Conservation (phyloP, 2,797 vertebrate genomes). For the Neosalanx taihuensis region DNA sequence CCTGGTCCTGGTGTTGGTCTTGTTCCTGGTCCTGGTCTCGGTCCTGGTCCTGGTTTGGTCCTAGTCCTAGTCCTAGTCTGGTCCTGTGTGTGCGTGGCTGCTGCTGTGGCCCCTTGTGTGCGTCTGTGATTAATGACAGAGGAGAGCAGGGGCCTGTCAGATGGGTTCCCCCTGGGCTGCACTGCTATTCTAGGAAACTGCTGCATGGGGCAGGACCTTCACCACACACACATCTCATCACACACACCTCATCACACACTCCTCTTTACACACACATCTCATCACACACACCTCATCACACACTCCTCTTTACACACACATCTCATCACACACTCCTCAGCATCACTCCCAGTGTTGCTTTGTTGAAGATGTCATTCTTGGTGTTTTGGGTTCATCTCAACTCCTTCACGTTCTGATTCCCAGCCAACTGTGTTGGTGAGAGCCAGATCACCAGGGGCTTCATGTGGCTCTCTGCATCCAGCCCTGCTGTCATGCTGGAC, state of each 20-base stretch:
- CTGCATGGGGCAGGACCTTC: background rate
- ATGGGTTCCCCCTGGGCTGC: conserved; percentile 48
- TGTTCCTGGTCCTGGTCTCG: background rate
- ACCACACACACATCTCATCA: background rate
- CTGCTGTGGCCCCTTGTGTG: conserved; percentile 44
- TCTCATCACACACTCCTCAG: background rate
- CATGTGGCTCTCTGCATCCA: too few relatives aligned
- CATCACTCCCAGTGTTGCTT: too few relatives aligned
- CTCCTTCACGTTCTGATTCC: too few relatives aligned
- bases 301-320: too few relatives aligned
- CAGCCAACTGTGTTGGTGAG: too few relatives aligned
- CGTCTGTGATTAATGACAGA: conserved; percentile 71
- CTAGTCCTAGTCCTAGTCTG: too few relatives aligned
- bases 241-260: too few relatives aligned
- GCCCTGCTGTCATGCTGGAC: too few relatives aligned
- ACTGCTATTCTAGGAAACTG: conserved; percentile 66
- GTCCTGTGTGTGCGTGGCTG: background rate
- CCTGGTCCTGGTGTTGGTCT: background rate
- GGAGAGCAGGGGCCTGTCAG: conserved; percentile 69
- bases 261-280: background rate
- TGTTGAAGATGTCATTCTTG: too few relatives aligned
- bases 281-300: background rate
- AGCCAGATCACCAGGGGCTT: too few relatives aligned
- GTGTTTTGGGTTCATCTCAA: too few relatives aligned
- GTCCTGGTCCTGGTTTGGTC: background rate